A percentile compares a stretch with the other conserved stretches of the same genome.
Evolutionary conservation across 2,797 vertebrate species (phyloP).

Genomic region (Lepidocolaptes lacrymiger): DNA sequence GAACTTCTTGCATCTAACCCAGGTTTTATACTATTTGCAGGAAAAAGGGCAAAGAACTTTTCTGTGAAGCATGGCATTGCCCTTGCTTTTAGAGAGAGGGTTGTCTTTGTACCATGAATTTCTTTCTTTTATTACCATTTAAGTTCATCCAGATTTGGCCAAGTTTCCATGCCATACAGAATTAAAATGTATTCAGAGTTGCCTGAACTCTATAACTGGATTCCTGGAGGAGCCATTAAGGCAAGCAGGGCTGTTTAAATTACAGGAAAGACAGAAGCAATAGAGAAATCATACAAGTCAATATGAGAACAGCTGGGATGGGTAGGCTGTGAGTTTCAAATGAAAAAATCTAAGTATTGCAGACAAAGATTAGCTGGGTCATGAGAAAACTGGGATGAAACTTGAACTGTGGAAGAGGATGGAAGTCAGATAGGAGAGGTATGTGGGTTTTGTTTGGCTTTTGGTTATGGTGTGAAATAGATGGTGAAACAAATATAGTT

Average conservation of each 20-base stretch:
- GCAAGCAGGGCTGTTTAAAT: background rate
- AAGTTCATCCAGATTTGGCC: background rate
- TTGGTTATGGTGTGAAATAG: background rate
- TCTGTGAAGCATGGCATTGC: background rate
- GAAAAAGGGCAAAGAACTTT: background rate
- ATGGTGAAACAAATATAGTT: background rate
- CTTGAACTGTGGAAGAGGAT: background rate
- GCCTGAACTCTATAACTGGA: background rate
- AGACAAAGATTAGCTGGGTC: background rate
- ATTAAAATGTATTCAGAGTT: background rate
- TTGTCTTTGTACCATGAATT: background rate
- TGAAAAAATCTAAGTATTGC: background rate
- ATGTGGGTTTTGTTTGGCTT: accelerated
- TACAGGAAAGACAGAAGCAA: background rate
- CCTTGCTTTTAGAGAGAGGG: background rate
- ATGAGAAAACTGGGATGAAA: background rate
- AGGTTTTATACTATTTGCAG: background rate
- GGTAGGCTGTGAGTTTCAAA: background rate
- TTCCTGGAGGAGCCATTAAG: background rate
- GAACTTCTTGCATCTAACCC: background rate
- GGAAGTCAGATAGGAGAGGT: background rate
- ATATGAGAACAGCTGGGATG: background rate
- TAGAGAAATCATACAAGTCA: background rate
- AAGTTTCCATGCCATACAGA: background rate
- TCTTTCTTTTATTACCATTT: background rate